These are phyloP conservation scores for Gymnocheta viridis DNA, from an alignment of 2,888 invertebrate genomes.

Conservation along the genomic window DNA sequence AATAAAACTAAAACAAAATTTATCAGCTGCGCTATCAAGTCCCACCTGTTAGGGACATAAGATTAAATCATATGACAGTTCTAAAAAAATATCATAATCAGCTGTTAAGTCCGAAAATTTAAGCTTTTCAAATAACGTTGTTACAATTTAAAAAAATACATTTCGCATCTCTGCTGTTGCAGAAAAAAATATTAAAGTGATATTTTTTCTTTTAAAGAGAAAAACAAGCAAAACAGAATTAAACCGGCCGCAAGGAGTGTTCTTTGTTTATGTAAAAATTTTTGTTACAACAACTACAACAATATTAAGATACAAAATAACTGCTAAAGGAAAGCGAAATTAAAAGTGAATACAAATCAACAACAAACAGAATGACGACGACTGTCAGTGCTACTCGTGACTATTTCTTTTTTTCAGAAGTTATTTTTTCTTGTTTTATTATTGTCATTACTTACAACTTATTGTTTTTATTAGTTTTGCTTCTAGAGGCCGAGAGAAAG, in stretches of 20 bases:
- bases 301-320: constrained; percentile 30
- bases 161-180: background rate
- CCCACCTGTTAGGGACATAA: too few species aligned
- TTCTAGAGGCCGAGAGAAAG: background rate
- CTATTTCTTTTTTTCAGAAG: constrained; percentile 32
- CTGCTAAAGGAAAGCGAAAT: constrained; percentile 69
- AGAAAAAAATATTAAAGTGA: background rate
- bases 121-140: background rate
- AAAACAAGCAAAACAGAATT: constrained; percentile 13
- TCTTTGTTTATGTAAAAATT: constrained; percentile 36
- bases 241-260: constrained; percentile 61
- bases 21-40: too few species aligned
- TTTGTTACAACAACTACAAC: constrained; percentile 2
- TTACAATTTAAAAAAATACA: background rate
- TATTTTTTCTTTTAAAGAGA: constrained; percentile 31
- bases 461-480: background rate
- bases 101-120: background rate
- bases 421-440: constrained; percentile 6
- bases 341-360: constrained; percentile 47
- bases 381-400: constrained; percentile 58
- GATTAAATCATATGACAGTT: too few species aligned
- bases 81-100: too few species aligned
- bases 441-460: background rate
- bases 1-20: too few species aligned
- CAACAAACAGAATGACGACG: background rate